These are phyloP conservation scores for Lithobius niger DNA, from an alignment of 1,140 invertebrate species.

Conservation along the genomic window DNA sequence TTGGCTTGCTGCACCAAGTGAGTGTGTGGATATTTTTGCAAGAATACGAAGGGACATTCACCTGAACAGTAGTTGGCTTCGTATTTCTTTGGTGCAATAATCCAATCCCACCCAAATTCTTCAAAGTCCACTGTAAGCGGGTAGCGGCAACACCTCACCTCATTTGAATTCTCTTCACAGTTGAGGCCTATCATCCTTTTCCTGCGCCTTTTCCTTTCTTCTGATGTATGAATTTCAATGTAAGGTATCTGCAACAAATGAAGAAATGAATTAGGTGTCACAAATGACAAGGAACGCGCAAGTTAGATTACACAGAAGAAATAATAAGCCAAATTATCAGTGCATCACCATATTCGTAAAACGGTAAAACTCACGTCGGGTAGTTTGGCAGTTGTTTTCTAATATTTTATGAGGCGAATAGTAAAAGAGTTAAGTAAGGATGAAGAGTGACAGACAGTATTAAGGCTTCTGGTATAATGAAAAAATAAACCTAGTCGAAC, in stretches of 20 bases:
- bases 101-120: slow-evolving; percentile 96
- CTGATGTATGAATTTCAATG: slow-evolving; percentile 56
- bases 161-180: slow-evolving; percentile 59
- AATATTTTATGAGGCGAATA: no score
- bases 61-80: slow-evolving; percentile 94
- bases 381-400: no score
- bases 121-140: slow-evolving; percentile 89
- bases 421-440: no score
- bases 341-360: no score
- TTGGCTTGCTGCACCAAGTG: slow-evolving; percentile 70
- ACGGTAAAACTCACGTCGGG: no score
- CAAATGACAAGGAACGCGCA: no score
- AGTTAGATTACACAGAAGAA: no score
- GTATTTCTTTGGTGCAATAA: slow-evolving; percentile 89
- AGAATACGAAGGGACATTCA: slow-evolving; percentile 75
- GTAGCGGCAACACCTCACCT: slow-evolving; percentile 74
- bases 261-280: no score
- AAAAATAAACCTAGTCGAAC: no score
- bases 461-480: no score
- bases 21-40: slow-evolving; percentile 84
- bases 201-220: slow-evolving; percentile 44
- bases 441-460: no score
- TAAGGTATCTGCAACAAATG: slow-evolving; percentile 67
- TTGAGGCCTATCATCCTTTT: slow-evolving; percentile 62
- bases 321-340: no score